A percentile compares a stretch with the other conserved stretches of the same genome.
Conservation (phyloP, 2,113 vertebrate species). For the Climacteris rufus region DNA sequence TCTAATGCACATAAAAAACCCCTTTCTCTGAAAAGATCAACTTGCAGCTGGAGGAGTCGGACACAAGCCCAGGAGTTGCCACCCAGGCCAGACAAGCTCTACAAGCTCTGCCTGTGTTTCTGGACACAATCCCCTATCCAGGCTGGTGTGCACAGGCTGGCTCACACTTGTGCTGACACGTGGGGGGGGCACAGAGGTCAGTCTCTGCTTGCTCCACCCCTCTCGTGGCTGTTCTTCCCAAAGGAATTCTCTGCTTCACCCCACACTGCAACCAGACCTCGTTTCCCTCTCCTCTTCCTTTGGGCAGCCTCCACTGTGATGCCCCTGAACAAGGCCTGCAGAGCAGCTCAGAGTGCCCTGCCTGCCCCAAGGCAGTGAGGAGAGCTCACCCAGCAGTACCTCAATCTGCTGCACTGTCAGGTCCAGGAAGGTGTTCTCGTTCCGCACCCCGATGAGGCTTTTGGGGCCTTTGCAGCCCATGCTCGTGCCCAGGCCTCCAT, state of each 20-base stretch:
- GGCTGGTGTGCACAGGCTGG: not conserved
- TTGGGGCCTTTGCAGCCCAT: conserved; percentile 98
- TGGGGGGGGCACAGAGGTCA: not conserved
- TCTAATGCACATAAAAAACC: not conserved
- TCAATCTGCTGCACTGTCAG: conserved; percentile 97
- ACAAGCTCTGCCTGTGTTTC: not conserved
- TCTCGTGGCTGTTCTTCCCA: not conserved
- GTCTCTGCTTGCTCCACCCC: fast-evolving
- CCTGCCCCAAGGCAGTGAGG: not conserved
- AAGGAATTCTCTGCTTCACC: not conserved
- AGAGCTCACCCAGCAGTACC: conserved; percentile 59
- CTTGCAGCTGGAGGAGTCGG: not conserved
- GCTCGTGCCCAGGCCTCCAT: conserved; percentile 94
- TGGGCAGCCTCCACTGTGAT: not conserved
- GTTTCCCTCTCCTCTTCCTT: not conserved
- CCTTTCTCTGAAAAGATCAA: not conserved
- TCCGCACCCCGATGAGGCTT: conserved; percentile 94
- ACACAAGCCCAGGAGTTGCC: not conserved
- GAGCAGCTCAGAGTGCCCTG: not conserved
- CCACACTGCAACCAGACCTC: not conserved
- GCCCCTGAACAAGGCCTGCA: not conserved
- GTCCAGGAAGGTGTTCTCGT: conserved; percentile 97
- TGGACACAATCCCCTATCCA: not conserved
- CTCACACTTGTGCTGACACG: not conserved
- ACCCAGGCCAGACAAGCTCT: not conserved